phyloP scores from a whole-genome alignment of 2,113 vertebrate species.

The Phalacrocorax brasilianus region DNA sequence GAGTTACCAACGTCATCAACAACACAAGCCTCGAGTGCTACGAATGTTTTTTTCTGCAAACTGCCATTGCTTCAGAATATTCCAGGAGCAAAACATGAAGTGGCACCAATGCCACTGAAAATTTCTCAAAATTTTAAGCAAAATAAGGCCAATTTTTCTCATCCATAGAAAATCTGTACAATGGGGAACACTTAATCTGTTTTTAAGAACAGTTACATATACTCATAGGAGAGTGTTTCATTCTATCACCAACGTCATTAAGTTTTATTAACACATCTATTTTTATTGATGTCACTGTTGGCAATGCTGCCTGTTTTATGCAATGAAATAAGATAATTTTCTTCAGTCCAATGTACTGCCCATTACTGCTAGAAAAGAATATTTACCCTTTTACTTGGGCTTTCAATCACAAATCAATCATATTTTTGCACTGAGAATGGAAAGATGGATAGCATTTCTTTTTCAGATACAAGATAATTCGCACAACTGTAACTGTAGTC shows the following conservation, averaged over 20 bases:
- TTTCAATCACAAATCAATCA: neutral
- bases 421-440: neutral
- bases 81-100: neutral
- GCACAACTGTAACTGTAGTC: neutral
- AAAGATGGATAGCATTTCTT: neutral
- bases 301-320: neutral
- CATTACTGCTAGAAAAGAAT: neutral
- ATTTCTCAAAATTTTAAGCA: neutral
- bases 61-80: neutral
- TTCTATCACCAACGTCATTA: neutral
- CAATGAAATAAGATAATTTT: neutral
- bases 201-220: neutral
- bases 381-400: neutral
- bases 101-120: neutral
- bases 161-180: neutral
- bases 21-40: rapidly evolving
- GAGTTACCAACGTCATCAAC: neutral
- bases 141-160: neutral
- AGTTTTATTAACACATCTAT: neutral
- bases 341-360: neutral
- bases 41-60: neutral
- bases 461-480: neutral
- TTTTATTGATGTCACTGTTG: neutral
- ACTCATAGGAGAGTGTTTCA: neutral
- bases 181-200: neutral